Evolutionary conservation across 2,888 invertebrate species (phyloP), one percentile per base, ranked within the genome.

Genomic region (Mamestra brassicae): DNA sequence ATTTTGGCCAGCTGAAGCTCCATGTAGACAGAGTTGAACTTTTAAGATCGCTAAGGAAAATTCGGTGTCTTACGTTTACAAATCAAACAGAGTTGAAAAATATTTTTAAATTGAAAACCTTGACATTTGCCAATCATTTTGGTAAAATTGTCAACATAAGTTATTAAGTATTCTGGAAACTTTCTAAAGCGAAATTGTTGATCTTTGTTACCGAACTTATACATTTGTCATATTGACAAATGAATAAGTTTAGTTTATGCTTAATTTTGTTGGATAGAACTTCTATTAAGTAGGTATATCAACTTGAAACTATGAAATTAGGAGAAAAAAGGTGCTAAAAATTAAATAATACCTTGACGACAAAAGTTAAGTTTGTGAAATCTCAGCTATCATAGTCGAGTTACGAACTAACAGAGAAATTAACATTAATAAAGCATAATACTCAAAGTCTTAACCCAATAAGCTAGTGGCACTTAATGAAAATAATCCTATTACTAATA

Each of bases 1-100:
- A 5, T 38, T 4, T 38, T 45, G 45, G 26, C 45, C 89, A 78
- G 86, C 71, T 77, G 74, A 80, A 80, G 26, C 26, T 63, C 15
- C 26, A 63, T 15, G 3, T 10, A 15, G 45, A 45, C 7, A 63
- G 26, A 0, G 63, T 47, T 38, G 42, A 13, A 34, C 4, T 17
- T 26, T 26, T 26, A 26, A 26, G 26, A 26, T 26, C 26, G 26
- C 26, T 26, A 26, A 26, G 26, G 26, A 26, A 26, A 26, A 26
- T 26, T 26, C 26, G 26, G 26, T 26, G 26, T 26, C 26, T 26
- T 26, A 26, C 26, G 26, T 26, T 26, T 26, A 26, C 26, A 26
- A 26, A 26, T 26, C 26, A 26, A 26, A 26, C 26, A 26, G 26
- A 26, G 1, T 26, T 26, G 26, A 26, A 26, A 26, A 26, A 26